Percentiles rank a stretch among this genome's conserved stretches.
phyloP scores from a whole-genome alignment of 1,140 invertebrate genomes.

The fruit fly (Drosophila melanogaster) region Release_6_plus_ISO1_MT NT_033777.3:6465501-6466000 shows the following conservation, averaged over 20 bases:
- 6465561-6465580: constrained; percentile 77
- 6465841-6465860: background rate
- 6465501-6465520: background rate
- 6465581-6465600: constrained; percentile 83
- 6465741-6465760: background rate
- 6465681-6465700: constrained; percentile 45
- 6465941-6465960: no score
- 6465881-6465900: no score
- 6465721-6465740: constrained; percentile 41
- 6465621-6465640: constrained; percentile 55
- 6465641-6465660: constrained; percentile 48
- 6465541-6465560: constrained; percentile 61
- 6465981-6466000: no score
- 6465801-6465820: background rate
- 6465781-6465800: background rate
- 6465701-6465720: constrained; percentile 63
- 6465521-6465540: constrained; percentile 14
- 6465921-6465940: no score
- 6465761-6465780: background rate
- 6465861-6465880: no score
- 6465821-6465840: background rate
- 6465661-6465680: constrained; percentile 49
- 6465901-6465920: no score
- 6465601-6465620: constrained; percentile 78
- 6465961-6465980: no score